Percentiles rank a stretch among this genome's conserved stretches.
Conservation (phyloP, 2,113 vertebrate species). For the Ancistrus triradiatus region DNA sequence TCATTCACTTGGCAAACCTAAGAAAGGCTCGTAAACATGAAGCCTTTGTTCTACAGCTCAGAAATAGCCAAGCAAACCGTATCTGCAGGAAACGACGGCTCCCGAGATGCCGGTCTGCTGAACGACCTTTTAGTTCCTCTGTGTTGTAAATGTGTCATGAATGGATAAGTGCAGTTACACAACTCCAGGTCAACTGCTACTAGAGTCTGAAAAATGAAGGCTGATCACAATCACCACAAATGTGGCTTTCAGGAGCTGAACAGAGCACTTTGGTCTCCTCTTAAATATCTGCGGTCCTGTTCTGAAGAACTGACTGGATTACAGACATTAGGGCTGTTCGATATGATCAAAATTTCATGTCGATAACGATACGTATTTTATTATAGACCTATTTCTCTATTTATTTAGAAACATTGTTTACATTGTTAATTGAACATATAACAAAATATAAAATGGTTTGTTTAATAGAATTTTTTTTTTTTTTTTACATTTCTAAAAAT, state of each 20-base stretch:
- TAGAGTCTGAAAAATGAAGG: neutral
- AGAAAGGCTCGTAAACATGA: constrained; percentile 4
- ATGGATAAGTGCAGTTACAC: constrained; percentile 19
- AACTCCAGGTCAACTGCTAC: neutral
- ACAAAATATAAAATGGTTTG: no score
- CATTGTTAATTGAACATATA: no score
- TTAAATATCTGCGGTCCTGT: neutral
- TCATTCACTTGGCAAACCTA: constrained; percentile 10
- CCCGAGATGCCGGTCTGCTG: neutral
- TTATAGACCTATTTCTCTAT: no score
- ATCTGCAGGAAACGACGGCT: constrained; percentile 34
- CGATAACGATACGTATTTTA: no score
- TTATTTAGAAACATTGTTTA: no score
- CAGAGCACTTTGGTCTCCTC: neutral
- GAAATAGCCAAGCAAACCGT: constrained; percentile 11
- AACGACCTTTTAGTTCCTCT: neutral
- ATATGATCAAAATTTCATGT: no score
- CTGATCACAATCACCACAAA: neutral
- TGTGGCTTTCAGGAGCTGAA: neutral
- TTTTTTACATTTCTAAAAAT: no score
- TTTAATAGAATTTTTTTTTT: no score
- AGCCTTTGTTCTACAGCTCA: constrained; percentile 23
- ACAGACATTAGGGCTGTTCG: neutral
- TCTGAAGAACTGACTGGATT: neutral
- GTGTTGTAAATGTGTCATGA: constrained; percentile 20